Conservation (phyloP, 2,888 invertebrate genomes). For the Lasioglossum marginatum region DNA sequence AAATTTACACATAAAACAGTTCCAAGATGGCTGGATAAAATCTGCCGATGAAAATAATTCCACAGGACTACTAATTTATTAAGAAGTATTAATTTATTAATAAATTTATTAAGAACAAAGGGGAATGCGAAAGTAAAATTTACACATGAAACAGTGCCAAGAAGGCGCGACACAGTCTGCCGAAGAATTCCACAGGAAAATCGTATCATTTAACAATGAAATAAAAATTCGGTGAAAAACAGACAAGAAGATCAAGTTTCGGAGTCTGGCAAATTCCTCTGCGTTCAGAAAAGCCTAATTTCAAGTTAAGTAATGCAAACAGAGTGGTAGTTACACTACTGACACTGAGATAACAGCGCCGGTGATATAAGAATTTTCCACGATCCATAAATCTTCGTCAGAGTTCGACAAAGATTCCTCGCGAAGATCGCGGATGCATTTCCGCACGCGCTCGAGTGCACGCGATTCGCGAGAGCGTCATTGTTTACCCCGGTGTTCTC, state of each 20-base stretch:
- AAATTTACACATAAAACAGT: too few species aligned
- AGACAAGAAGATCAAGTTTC: background rate
- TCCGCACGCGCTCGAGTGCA: background rate
- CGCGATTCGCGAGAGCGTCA: background rate
- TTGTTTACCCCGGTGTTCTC: slow-evolving; percentile 24
- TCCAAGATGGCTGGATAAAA: too few species aligned
- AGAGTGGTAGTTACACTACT: background rate
- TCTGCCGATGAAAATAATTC: too few species aligned
- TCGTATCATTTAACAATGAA: too few species aligned
- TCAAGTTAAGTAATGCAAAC: background rate
- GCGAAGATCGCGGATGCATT: background rate
- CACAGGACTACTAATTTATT: too few species aligned
- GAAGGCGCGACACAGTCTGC: too few species aligned
- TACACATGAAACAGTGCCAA: too few species aligned
- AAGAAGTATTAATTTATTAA: too few species aligned
- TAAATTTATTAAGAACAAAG: too few species aligned
- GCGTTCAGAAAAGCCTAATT: background rate
- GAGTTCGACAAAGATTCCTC: slow-evolving; percentile 6
- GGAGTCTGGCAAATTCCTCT: background rate
- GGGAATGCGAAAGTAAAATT: too few species aligned
- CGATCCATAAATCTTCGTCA: slow-evolving; percentile 32
- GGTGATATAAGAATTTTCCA: slow-evolving; percentile 27
- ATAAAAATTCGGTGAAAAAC: background rate
- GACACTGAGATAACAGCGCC: background rate
- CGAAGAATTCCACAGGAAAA: too few species aligned